Evolutionary conservation across 1,140 invertebrate species (phyloP).

Genomic region (Eciton burchellii): DNA sequence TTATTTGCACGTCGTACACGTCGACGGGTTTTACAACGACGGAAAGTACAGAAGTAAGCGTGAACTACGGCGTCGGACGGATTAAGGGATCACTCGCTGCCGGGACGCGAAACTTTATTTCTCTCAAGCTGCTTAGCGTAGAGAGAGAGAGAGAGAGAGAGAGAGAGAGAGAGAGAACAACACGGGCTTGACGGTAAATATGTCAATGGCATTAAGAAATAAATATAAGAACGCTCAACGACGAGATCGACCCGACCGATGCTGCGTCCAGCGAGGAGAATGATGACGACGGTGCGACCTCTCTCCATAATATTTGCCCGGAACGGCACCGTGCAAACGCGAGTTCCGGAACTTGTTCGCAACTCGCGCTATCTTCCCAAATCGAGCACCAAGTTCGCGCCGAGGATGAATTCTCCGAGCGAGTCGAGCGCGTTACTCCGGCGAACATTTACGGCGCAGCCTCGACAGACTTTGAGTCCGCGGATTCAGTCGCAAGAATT

Average conservation of each 20-base stretch:
- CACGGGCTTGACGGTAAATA: slow-evolving; percentile 47
- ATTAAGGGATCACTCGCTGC: slow-evolving; percentile 61
- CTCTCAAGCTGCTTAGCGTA: slow-evolving; percentile 52
- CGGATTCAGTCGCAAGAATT: slow-evolving; percentile 44
- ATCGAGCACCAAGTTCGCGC: slow-evolving; percentile 21
- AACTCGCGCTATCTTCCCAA: slow-evolving; percentile 38
- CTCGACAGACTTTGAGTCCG: not conserved
- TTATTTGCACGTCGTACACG: slow-evolving; percentile 56
- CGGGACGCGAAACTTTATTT: slow-evolving; percentile 58
- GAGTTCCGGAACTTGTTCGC: slow-evolving; percentile 46
- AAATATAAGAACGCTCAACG: slow-evolving; percentile 27
- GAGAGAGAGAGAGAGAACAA: too few relatives aligned
- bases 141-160: too few relatives aligned
- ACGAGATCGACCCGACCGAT: not conserved
- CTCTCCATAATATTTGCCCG: slow-evolving; percentile 37
- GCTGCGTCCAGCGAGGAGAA: slow-evolving; percentile 8
- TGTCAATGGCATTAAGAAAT: slow-evolving; percentile 52
- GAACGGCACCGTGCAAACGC: slow-evolving; percentile 21
- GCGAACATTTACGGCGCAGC: slow-evolving; percentile 27
- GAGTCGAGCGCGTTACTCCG: slow-evolving; percentile 7
- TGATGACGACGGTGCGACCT: slow-evolving; percentile 14
- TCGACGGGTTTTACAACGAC: slow-evolving; percentile 53
- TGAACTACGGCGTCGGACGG: slow-evolving; percentile 50
- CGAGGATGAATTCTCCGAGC: slow-evolving; percentile 26
- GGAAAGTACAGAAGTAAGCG: slow-evolving; percentile 54